phyloP scores from a whole-genome alignment of 2,797 vertebrate species.

The Danio aesculapii region DNA sequence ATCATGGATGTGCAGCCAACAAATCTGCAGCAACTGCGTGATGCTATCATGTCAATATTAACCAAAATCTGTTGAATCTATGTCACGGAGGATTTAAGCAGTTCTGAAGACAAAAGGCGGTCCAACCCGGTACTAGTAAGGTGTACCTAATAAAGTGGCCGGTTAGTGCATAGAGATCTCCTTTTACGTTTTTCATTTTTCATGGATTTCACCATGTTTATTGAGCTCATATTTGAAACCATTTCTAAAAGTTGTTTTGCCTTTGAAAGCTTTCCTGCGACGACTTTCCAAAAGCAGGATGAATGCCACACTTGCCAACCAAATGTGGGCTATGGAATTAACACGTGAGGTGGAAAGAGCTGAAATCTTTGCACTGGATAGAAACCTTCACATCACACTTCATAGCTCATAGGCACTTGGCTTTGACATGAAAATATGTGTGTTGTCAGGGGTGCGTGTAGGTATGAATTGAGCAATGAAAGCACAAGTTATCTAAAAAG shows the following conservation, averaged over 20 bases:
- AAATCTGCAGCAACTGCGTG: too few relatives aligned
- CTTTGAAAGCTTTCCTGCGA: conserved; percentile 13
- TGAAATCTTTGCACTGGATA: conserved; percentile 20
- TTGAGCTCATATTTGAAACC: background rate
- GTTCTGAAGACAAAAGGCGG: too few relatives aligned
- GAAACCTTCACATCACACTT: background rate
- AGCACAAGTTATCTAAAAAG: conserved; percentile 9
- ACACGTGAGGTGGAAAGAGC: conserved; percentile 12
- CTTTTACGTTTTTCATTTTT: too few relatives aligned
- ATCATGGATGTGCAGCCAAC: too few relatives aligned
- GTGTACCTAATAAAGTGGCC: too few relatives aligned
- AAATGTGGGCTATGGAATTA: conserved; percentile 16
- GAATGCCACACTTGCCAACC: conserved; percentile 32
- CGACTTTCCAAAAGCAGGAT: conserved; percentile 24
- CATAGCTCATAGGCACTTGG: background rate
- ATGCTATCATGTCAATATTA: too few relatives aligned
- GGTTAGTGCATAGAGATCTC: too few relatives aligned
- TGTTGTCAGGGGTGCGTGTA: conserved; percentile 19
- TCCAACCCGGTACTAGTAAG: too few relatives aligned
- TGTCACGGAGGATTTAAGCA: too few relatives aligned
- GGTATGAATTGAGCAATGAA: conserved; percentile 2
- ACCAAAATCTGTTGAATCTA: too few relatives aligned
- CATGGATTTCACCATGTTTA: conserved; percentile 11
- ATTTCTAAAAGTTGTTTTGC: conserved; percentile 24
- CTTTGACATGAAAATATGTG: conserved; percentile 38